Base-by-base conservation (phyloP, 2,888 invertebrate genomes). In the Stictocephala bisonia region DNA sequence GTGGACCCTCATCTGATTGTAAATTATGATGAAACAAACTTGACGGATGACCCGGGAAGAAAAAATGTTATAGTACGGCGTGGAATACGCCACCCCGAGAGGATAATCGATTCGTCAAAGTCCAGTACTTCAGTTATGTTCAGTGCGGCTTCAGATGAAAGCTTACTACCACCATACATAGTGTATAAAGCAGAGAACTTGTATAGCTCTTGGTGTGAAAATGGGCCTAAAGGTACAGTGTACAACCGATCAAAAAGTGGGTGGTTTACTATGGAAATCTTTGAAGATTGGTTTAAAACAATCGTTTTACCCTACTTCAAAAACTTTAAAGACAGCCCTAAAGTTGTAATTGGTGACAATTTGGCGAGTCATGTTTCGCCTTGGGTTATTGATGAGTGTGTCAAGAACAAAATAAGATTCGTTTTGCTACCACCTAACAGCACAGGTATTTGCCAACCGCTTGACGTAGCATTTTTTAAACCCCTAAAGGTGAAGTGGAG, bases 181-280 rank as follows among this genome's bases (percentile, higher is more conserved):
- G 79, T 80, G 9, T 82, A 82, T 71, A 83, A 82, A 75, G 76
- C 80, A 9, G 78, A 79, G 72, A 53, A 80, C 51, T 35, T 83
- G n/a, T 81, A 78, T 74, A 71, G 77, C 9, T 77, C 79, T n/a
- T 84, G 84, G 83, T 80, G 77, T 15, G 80, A 80, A 76, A 80
- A 80, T 71, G 83, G 84, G 11, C 83, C 82, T 3, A 60, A 68
- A 60, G 75, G 80, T 73, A 72, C 78, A 69, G 67, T 80, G 7
- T 84, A 83, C 71, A 83, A 82, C 73, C 70, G 81, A 22, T 79
- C 80, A 1, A 79, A 79, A 64, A 80, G 77, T 75, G 82, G 81
- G 0, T 83, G 82, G 82, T 81, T 82, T 74, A 81, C 82, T 41
- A 18, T 66, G 24, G 41, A 44, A 3, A 72, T 73, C 44, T 82